These are phyloP conservation scores for Dastarcus helophoroides DNA, from an alignment of 2,888 invertebrate genomes.

Conservation along the genomic window DNA sequence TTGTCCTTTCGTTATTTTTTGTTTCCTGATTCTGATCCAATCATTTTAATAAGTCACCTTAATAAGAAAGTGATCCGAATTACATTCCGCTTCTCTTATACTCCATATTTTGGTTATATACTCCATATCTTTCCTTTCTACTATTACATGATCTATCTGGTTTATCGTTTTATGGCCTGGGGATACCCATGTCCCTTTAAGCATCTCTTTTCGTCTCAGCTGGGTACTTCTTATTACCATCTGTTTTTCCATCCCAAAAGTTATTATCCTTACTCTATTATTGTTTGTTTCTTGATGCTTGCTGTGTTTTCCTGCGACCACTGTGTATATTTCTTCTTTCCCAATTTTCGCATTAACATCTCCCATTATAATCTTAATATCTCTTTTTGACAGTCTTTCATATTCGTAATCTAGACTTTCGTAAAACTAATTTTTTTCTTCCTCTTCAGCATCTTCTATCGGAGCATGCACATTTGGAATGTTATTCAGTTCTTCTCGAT, in stretches of 20 bases:
- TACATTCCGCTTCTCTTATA: slow-evolving; percentile 4
- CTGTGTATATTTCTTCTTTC: slow-evolving; percentile 13
- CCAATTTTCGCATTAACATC: slow-evolving; percentile 17
- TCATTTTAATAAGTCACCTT: too few relatives aligned
- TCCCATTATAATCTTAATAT: slow-evolving; percentile 14
- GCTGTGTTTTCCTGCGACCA: slow-evolving; percentile 13
- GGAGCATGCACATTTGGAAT: too few relatives aligned
- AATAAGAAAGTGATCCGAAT: slow-evolving; percentile 8
- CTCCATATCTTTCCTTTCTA: slow-evolving; percentile 1
- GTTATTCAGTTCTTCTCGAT: too few relatives aligned
- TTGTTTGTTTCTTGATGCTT: slow-evolving; percentile 12
- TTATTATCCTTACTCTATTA: slow-evolving; percentile 12
- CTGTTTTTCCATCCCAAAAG: slow-evolving; percentile 10
- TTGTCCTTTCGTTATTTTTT: too few relatives aligned
- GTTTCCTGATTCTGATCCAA: too few relatives aligned
- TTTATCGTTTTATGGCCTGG: slow-evolving; percentile 5
- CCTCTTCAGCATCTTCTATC: slow-evolving; percentile 15
- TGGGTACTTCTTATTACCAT: slow-evolving; percentile 11
- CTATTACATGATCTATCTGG: slow-evolving; percentile 9
- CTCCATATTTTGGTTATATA: slow-evolving; percentile 6
- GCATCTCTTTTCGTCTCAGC: slow-evolving; percentile 10
- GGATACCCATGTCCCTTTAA: slow-evolving; percentile 10
- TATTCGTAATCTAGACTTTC: slow-evolving; percentile 11
- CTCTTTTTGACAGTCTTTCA: slow-evolving; percentile 10
- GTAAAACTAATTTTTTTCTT: slow-evolving; percentile 15